phyloP scores from a whole-genome alignment of 2,113 vertebrate genomes.

The Paradoxurus hermaphroditus region DNA sequence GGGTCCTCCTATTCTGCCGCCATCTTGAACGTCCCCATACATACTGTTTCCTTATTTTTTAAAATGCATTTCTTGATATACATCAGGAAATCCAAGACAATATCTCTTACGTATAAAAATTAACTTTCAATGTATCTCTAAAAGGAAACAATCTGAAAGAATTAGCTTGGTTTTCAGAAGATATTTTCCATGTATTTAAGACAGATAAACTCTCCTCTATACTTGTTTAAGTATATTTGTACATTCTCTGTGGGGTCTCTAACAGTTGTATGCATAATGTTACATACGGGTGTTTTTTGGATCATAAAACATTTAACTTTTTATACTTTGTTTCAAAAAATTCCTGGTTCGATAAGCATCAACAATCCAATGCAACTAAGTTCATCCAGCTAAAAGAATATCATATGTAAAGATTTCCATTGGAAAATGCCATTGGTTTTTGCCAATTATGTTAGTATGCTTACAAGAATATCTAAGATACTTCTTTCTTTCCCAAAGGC shows the following conservation, averaged over 20 bases:
- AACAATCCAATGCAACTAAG: neutral
- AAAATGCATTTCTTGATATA: neutral
- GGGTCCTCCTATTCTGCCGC: neutral
- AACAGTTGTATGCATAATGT: neutral
- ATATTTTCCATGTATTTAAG: neutral
- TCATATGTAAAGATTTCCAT: neutral
- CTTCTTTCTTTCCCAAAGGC: neutral
- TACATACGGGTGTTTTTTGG: neutral
- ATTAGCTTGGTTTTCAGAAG: neutral
- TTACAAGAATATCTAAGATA: neutral
- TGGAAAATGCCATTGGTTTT: neutral
- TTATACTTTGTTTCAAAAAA: neutral
- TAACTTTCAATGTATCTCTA: neutral
- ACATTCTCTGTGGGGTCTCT: accelerated
- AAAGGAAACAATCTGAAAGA: neutral
- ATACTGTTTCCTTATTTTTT: neutral
- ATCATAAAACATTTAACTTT: neutral
- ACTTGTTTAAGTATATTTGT: neutral
- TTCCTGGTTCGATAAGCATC: neutral
- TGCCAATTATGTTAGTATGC: neutral
- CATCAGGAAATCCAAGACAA: neutral
- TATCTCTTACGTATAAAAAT: neutral
- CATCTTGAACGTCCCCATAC: neutral
- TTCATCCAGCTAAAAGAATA: neutral
- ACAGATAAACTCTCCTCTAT: neutral